Evolutionary conservation across 2,113 vertebrate species (phyloP), one percentile per base, ranked within the genome.

Genomic region (Melanerpes aurifrons): DNA sequence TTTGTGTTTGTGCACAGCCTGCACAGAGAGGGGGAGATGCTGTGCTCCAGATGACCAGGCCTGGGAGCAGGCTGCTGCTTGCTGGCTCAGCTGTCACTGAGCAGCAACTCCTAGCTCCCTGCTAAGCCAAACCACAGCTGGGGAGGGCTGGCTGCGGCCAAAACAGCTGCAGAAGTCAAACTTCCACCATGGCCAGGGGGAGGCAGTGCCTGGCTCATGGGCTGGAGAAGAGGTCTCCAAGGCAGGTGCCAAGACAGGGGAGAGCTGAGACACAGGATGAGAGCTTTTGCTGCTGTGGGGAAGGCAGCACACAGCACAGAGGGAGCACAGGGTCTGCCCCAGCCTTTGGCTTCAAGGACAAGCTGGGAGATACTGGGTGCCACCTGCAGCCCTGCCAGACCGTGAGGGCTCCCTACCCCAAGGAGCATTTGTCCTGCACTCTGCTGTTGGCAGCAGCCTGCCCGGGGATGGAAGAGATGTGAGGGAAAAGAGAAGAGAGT

Each of bases 51-150:
- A 89, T 70, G 91, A 76, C 61, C 91, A 85, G n/a, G 20, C 74
- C 90, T 95, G 92, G 91, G 82, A 82, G 47, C 9, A 32, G 2
- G 1, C 81, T 62, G 3, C 1, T 68, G 82, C 82, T 92, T 87
- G 67, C 54, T 50, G 88, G 81, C 74, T 93, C 77, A 50, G 89
- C 86, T 79, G 53, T 43, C 91, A 57, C 89, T 6, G 50, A 82
- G 59, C 78, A 87, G 48, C 84, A 45, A 3, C 28, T 73, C 75
- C 0, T 5, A 89, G 53, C 75, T 82, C 20, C 2, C 59, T 89
- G 92, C 89, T 89, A 15, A 84, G n/a, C 75, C 68, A 83, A 93
- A 86, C 59, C 87, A 57, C 4, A 21, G 84, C 68, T 4, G 0
- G 61, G 71, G 71, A 57, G 57, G 32, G 81, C 82, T 94, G 67